Evolutionary conservation across 2,797 vertebrate species (phyloP).

Genomic region (Clamator glandarius): DNA sequence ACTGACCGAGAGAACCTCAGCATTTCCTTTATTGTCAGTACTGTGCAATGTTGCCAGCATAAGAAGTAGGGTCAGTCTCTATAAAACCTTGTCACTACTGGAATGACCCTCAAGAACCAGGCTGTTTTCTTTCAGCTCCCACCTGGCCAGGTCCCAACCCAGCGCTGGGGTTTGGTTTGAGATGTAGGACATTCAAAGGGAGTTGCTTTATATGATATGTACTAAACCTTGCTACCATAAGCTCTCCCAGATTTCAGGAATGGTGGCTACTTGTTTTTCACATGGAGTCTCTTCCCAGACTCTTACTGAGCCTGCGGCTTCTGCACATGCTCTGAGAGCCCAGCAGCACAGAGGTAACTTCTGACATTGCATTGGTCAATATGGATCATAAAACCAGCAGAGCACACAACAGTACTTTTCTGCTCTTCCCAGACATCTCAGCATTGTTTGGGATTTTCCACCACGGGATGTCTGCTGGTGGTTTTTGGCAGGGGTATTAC

Average conservation of each 20-base stretch:
- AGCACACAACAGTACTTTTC: not conserved
- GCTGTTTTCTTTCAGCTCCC: not conserved
- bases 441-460: not conserved
- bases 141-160: not conserved
- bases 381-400: not conserved
- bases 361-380: fast-evolving
- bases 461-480: not conserved
- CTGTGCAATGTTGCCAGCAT: not conserved
- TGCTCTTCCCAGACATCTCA: not conserved
- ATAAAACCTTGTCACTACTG: not conserved
- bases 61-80: not conserved
- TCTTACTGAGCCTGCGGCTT: not conserved
- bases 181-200: not conserved
- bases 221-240: not conserved
- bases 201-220: too few relatives aligned
- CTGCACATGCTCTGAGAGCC: not conserved
- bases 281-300: not conserved
- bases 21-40: too few relatives aligned
- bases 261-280: not conserved
- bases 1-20: not conserved
- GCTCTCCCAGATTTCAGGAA: not conserved
- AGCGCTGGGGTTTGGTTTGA: not conserved
- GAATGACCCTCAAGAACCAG: not conserved
- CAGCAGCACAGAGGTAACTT: not conserved
- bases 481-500: not conserved